Evolutionary conservation across 2,888 invertebrate genomes (phyloP).

Genomic region (Volucella inanis): DNA sequence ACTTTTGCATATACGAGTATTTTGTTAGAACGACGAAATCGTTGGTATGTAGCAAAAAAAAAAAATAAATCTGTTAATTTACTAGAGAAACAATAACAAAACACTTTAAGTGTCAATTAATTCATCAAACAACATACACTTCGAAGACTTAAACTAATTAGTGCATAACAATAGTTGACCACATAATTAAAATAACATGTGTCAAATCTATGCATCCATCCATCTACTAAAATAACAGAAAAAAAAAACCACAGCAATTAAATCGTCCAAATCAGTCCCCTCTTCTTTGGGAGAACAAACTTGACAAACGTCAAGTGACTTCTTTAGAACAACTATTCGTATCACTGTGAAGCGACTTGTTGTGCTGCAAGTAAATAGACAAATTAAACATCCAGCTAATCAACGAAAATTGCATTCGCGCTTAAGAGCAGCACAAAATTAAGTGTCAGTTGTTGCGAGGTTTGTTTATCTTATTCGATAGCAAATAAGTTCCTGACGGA

Average conservation of each 20-base stretch:
- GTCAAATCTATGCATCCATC: too few species aligned
- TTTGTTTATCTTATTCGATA: conserved; percentile 26
- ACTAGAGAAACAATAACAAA: too few species aligned
- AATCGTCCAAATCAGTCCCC: conserved; percentile 30
- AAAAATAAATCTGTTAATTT: too few species aligned
- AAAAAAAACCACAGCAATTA: not conserved
- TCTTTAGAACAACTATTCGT: not conserved
- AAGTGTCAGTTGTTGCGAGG: conserved; percentile 48
- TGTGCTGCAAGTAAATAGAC: conserved; percentile 39
- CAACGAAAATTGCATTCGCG: conserved; percentile 52
- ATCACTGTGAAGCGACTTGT: not conserved
- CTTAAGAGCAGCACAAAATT: conserved; percentile 51
- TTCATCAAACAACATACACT: too few species aligned
- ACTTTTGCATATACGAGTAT: too few species aligned
- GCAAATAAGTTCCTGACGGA: not conserved
- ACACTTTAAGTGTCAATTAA: too few species aligned
- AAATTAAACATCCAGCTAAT: conserved; percentile 61
- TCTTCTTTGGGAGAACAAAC: conserved; percentile 32
- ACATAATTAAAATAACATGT: too few species aligned
- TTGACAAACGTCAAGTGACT: not conserved
- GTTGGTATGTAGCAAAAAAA: too few species aligned
- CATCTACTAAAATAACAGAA: too few species aligned
- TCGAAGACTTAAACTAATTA: too few species aligned
- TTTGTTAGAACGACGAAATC: too few species aligned
- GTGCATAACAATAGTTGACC: too few species aligned